A percentile compares a stretch with the other conserved stretches of the same genome.
Conservation (phyloP, 2,888 invertebrate genomes). For the Hecatera dysodea region DNA sequence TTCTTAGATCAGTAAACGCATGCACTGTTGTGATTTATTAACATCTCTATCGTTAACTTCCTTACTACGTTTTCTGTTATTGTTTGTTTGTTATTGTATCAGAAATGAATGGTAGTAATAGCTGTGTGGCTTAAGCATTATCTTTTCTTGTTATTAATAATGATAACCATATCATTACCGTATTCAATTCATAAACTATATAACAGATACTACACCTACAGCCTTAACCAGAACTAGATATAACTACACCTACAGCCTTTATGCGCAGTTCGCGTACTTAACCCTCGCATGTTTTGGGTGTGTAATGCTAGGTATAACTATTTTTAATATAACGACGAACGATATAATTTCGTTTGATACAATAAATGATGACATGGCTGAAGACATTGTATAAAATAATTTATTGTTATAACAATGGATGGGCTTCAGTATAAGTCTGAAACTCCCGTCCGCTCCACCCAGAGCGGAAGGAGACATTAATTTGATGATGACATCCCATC, state of each 20-base stretch:
- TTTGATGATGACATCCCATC: too few relatives aligned
- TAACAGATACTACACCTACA: too few relatives aligned
- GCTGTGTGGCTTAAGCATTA: neutral
- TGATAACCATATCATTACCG: neutral
- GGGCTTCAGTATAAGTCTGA: neutral
- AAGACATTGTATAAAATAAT: too few relatives aligned
- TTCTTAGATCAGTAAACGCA: conserved; percentile 17
- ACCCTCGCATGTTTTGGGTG: too few relatives aligned
- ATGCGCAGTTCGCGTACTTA: too few relatives aligned
- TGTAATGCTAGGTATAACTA: too few relatives aligned
- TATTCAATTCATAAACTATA: neutral
- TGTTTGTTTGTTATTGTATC: neutral
- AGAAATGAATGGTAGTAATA: neutral
- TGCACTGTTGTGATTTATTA: conserved; percentile 8
- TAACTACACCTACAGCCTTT: too few relatives aligned
- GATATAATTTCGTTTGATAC: too few relatives aligned
- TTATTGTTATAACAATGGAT: too few relatives aligned
- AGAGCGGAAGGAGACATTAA: neutral
- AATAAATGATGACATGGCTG: too few relatives aligned
- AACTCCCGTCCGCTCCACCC: neutral
- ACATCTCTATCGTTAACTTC: neutral
- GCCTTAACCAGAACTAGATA: too few relatives aligned
- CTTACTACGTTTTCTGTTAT: neutral
- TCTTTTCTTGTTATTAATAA: neutral
- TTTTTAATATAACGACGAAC: too few relatives aligned